Percentiles rank a stretch among this genome's conserved stretches.
Conservation (phyloP, 2,888 invertebrate genomes). For the Megaustenia siamemsis region DNA sequence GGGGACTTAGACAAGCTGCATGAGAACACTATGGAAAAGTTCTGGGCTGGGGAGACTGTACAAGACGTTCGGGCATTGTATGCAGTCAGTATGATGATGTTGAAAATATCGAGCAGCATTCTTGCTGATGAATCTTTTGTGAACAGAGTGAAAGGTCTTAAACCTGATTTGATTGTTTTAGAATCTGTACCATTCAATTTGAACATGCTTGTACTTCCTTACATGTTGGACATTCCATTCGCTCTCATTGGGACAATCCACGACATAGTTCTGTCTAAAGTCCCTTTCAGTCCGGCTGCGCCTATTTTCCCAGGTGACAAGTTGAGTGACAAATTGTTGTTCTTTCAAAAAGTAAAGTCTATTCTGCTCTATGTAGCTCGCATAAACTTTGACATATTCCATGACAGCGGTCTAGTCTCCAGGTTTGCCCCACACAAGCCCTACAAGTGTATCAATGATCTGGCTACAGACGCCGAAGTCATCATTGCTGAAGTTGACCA, state of each 20-base stretch:
- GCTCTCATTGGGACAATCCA: constrained; percentile 54
- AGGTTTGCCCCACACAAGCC: constrained; percentile 59
- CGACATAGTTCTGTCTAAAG: constrained; percentile 38
- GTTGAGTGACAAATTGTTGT: constrained; percentile 48
- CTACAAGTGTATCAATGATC: constrained; percentile 51
- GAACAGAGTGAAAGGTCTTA: constrained; percentile 37
- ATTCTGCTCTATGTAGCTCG: constrained; percentile 20
- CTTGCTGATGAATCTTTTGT: constrained; percentile 45
- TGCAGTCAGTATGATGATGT: background rate
- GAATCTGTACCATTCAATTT: constrained; percentile 49
- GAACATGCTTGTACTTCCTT: constrained; percentile 55
- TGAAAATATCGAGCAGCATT: background rate
- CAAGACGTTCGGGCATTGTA: background rate
- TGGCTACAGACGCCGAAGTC: constrained; percentile 52
- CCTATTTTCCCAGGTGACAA: constrained; percentile 23
- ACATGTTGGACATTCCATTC: constrained; percentile 53
- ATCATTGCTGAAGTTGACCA: constrained; percentile 60
- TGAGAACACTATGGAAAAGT: background rate
- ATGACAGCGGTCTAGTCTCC: constrained; percentile 52
- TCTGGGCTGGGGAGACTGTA: constrained; percentile 1
- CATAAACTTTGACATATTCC: constrained; percentile 49
- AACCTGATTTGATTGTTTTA: constrained; percentile 53
- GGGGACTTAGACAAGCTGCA: background rate
- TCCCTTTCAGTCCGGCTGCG: constrained; percentile 55
- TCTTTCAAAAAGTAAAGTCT: constrained; percentile 48